A percentile compares a stretch with the other conserved stretches of the same genome.
These are phyloP conservation scores for Apocheima hispidaria DNA, from an alignment of 2,888 invertebrate species.

Conservation along the genomic window DNA sequence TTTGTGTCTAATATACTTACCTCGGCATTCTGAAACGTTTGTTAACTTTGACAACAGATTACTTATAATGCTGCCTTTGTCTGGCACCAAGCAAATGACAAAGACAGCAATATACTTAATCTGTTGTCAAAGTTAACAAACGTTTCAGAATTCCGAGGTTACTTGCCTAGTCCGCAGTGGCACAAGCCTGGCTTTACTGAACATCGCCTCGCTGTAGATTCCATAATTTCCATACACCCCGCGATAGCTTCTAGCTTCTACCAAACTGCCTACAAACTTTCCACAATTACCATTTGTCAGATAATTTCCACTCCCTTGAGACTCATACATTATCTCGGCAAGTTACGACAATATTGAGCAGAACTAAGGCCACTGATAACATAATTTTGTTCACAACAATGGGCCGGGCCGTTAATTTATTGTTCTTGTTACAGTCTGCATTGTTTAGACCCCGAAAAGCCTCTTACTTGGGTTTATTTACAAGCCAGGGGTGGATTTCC, in stretches of 20 bases:
- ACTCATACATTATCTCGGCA: conserved; percentile 30
- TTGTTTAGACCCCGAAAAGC: conserved; percentile 55
- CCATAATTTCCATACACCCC: neutral
- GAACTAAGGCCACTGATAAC: conserved; percentile 44
- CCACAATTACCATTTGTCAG: conserved; percentile 25
- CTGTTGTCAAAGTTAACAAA: too few species aligned
- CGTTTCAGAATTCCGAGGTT: too few species aligned
- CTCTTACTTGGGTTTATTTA: conserved; percentile 51
- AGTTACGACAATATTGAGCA: conserved; percentile 50
- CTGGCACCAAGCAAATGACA: too few species aligned
- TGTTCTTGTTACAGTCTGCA: conserved; percentile 55
- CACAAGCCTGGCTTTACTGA: too few species aligned
- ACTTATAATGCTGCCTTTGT: too few species aligned
- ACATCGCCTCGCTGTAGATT: neutral
- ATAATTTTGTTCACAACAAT: conserved; percentile 53
- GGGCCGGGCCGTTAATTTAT: conserved; percentile 54
- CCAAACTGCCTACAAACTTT: conserved; percentile 9
- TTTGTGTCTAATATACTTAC: too few species aligned
- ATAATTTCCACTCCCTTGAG: conserved; percentile 26
- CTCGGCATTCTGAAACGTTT: too few species aligned
- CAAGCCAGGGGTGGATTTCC: conserved; percentile 39
- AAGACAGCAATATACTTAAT: too few species aligned
- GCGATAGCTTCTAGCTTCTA: neutral
- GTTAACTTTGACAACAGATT: too few species aligned
- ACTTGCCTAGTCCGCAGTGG: too few species aligned